Conservation (phyloP, 2,888 invertebrate genomes). For the Catotricha subobsoleta region DNA sequence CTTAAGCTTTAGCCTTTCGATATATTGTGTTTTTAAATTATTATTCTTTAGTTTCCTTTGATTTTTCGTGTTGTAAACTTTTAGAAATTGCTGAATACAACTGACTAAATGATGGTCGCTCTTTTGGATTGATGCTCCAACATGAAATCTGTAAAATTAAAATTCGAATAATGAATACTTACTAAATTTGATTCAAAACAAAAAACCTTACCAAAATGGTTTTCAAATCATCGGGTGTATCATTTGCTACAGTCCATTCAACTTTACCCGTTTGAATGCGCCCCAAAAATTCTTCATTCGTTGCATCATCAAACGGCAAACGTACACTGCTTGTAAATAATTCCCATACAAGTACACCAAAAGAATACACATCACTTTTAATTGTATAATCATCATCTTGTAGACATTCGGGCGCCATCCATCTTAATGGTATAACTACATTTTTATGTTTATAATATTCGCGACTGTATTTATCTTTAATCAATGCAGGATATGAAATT, state of each 20-base stretch:
- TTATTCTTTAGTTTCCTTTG: not conserved
- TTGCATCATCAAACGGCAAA: constrained; percentile 41
- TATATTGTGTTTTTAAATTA: not conserved
- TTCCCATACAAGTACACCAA: constrained; percentile 80
- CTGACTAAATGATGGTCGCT: constrained; percentile 29
- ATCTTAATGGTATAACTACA: constrained; percentile 70
- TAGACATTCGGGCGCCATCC: constrained; percentile 80
- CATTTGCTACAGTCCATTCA: constrained; percentile 47
- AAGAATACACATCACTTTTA: constrained; percentile 86
- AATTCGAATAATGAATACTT: not conserved
- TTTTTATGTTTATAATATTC: constrained; percentile 80
- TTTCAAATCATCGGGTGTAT: constrained; percentile 42
- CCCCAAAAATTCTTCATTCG: constrained; percentile 26
- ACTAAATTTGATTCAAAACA: constrained; percentile 1
- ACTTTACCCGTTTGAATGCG: constrained; percentile 34
- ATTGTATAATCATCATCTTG: constrained; percentile 80
- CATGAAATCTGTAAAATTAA: constrained; percentile 24
- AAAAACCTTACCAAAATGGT: constrained; percentile 33
- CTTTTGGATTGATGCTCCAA: constrained; percentile 26
- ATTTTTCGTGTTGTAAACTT: constrained; percentile 11
- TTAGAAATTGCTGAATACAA: constrained; percentile 27
- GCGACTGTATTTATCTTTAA: constrained; percentile 69
- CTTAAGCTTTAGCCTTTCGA: too few species aligned
- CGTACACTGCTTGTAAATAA: constrained; percentile 63
- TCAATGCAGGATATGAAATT: constrained; percentile 60